phyloP scores from a whole-genome alignment of 1,140 invertebrate genomes.

The Frieseomelitta varia region DNA sequence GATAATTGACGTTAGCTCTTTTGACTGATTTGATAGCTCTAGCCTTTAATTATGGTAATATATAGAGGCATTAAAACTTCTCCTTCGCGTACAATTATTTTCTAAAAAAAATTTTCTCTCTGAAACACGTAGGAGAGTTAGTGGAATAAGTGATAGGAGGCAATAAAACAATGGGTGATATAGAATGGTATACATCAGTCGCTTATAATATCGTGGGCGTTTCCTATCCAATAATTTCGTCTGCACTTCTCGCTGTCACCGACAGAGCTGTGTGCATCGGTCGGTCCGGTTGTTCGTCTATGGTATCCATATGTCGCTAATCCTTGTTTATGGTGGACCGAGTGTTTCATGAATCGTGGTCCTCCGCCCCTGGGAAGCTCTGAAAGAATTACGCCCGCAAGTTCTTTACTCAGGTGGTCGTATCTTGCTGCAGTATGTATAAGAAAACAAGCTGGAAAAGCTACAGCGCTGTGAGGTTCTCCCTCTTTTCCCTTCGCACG shows the following conservation, averaged over 20 bases:
- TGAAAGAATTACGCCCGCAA: background rate
- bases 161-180: background rate
- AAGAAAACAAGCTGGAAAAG: background rate
- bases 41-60: background rate
- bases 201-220: slow-evolving; percentile 44
- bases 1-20: too few relatives aligned
- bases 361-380: background rate
- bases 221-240: slow-evolving; percentile 47
- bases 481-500: fast-evolving
- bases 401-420: background rate
- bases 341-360: slow-evolving; percentile 14
- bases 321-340: slow-evolving; percentile 36
- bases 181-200: slow-evolving; percentile 25
- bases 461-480: background rate
- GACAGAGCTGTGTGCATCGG: slow-evolving; percentile 35
- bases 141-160: background rate
- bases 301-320: slow-evolving; percentile 47
- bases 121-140: background rate
- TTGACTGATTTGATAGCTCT: too few relatives aligned
- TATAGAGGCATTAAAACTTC: background rate
- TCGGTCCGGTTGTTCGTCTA: slow-evolving; percentile 45
- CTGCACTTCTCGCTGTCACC: slow-evolving; percentile 39
- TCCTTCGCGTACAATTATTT: background rate
- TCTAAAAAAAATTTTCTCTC: background rate
- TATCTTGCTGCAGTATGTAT: background rate